Evolutionary conservation across 1,140 invertebrate species (phyloP), one percentile per base, ranked within the genome.

Genomic region (Helicoverpa zea): DNA sequence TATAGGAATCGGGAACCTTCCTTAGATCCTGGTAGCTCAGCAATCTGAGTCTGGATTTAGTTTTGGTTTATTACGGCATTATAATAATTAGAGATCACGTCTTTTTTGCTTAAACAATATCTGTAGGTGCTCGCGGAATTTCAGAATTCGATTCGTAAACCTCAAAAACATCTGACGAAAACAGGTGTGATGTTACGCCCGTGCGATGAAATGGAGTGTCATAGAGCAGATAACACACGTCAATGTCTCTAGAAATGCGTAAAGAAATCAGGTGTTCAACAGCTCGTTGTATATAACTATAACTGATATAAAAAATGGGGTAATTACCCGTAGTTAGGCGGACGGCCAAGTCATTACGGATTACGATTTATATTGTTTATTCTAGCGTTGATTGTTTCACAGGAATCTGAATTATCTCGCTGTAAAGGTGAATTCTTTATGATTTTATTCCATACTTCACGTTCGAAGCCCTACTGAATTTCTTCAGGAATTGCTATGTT

Each of bases 261-360:
- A 16, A 58, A 70, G 16, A 43, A 61, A 14, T 51, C 54, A 80
- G 78, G 78, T 80, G 68, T 70, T 23, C n/a, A 16, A 61, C 56
- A 13, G 35, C 14, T 43, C 30, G 30, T 43, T 35, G 18, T 63
- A 63, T 73, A 30, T 70, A 13, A 43, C 3, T 14, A 23, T n/a
- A 63, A 64, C 74, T 47, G n/a, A 58, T 68, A 64, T 43, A 52
- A 76, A 76, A 63, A 76, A 11, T 76, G 23, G 64, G 73, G 61
- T 82, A 78, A 82, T 82, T 64, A 68, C 70, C 59, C 12, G 29
- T 72, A 82, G 81, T 82, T 82, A 79, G 81, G 81, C 76, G 58
- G 0, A 30, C 18, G 18, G 81, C 81, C 81, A 79, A 79, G 81
- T 58, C 68, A 79, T 79, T 77, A 59, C 12, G 23, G 66, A 70